Conservation (phyloP, 2,113 vertebrate genomes). For the Epinephelus moara region DNA sequence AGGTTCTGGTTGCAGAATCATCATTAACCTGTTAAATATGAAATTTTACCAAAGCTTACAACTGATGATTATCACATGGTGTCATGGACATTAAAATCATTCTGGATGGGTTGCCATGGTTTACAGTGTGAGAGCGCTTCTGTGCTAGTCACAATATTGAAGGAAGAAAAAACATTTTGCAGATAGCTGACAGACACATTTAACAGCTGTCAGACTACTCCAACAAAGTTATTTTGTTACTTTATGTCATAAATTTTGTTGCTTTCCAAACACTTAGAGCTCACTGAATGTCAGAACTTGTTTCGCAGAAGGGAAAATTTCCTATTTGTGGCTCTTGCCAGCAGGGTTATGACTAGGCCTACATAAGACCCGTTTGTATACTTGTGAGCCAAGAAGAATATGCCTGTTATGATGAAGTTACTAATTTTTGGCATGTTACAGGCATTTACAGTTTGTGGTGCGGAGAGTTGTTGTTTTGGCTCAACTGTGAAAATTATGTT, state of each 20-base stretch:
- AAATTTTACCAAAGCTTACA: neutral
- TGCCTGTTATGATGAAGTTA: neutral
- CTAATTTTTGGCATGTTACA: neutral
- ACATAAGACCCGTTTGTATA: neutral
- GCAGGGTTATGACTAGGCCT: neutral
- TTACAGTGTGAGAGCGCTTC: neutral
- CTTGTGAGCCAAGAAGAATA: neutral
- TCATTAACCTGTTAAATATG: too few species aligned
- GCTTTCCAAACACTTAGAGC: conserved; percentile 19
- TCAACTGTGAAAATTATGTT: neutral
- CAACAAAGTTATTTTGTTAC: neutral
- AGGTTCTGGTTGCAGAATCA: too few species aligned
- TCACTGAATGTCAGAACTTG: conserved; percentile 16
- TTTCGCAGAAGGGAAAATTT: conserved; percentile 29
- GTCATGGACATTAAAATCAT: neutral
- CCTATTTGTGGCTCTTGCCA: conserved; percentile 15
- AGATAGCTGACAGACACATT: conserved; percentile 11
- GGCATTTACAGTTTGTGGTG: neutral
- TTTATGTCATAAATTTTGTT: neutral
- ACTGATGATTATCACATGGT: neutral
- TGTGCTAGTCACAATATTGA: neutral
- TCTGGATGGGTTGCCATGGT: neutral
- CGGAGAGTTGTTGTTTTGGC: neutral
- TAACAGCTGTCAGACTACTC: neutral
- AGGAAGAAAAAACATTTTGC: neutral